Conservation (phyloP, 2,113 vertebrate genomes). For the Proterorhinus semilunaris region DNA sequence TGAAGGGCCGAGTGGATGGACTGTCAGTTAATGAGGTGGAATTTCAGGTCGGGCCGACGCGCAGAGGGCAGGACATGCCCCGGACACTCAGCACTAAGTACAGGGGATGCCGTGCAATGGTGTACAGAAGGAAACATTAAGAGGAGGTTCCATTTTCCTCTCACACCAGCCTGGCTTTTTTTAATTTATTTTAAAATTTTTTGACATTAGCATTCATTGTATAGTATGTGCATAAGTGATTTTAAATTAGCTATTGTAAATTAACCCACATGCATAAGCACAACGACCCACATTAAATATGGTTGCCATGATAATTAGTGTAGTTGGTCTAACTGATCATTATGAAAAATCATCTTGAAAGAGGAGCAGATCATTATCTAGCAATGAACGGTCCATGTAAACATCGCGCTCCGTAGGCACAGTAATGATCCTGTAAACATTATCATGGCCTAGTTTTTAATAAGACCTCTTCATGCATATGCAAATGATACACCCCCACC, state of each 20-base stretch:
- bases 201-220: neutral
- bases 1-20: slow-evolving; percentile 26
- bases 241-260: neutral
- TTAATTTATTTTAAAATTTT: too few relatives aligned
- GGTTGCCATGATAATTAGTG: too few relatives aligned
- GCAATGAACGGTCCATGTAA: neutral
- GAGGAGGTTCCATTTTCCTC: neutral
- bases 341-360: too few relatives aligned
- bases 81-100: neutral
- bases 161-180: neutral
- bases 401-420: slow-evolving; percentile 1
- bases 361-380: too few relatives aligned
- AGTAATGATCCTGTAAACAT: slow-evolving; percentile 17
- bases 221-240: neutral
- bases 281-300: too few relatives aligned
- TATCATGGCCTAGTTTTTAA: slow-evolving; percentile 56
- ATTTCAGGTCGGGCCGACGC: slow-evolving; percentile 44
- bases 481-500: slow-evolving; percentile 35
- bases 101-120: neutral
- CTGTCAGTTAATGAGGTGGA: slow-evolving; percentile 62
- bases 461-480: slow-evolving; percentile 31
- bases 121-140: too few relatives aligned
- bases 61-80: slow-evolving; percentile 3
- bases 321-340: too few relatives aligned
- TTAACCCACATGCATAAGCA: neutral